Base-by-base conservation (phyloP, 2,113 vertebrate species). In the Lucifuga dentata region DNA sequence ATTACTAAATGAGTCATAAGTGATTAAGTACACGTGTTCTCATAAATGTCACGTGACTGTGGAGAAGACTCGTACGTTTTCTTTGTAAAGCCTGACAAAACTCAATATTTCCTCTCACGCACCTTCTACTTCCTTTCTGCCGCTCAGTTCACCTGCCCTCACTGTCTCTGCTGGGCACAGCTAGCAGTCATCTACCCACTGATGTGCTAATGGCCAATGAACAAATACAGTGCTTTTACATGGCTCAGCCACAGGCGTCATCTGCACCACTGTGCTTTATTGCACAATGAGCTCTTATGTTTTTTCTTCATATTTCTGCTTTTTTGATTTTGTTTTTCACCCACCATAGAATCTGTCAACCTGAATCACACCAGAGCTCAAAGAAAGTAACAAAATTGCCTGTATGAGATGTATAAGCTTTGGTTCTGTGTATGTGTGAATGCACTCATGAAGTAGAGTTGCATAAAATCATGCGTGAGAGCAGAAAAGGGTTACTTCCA, bases 301-400 rank as follows among this genome's bases (percentile, higher is more conserved):
- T 46, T 51, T 63, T 15, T 35, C 0, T 57, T 71, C 50, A 38
- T 46, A 46, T 50, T 56, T 66, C 49, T 17, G 35, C 46, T 62
- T 46, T n/a, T n/a, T 58, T 39, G 44, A 26, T 76, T 65, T 63
- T 78, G 29, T 68, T 72, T 35, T 17, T 38, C 20, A 45, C 15
- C 39, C 62, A 39, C 57, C 17, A 7, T 65, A 44, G 53, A 17
- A 50, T 46, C 66, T 84, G 88, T 90, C 86, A 76, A 62, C 35
- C 23, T 56, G 48, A 71, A 88, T 90, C 74, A 81, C 59, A 55
- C 2, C 29, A 58, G 9, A 16, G 3, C 50, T 83, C 69, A 83
- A 21, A 76, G 24, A 53, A 50, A 73, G 73, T 67, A 70, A 84
- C 78, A 72, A 48, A 86, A 85, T 81, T 45, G 63, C 21, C 65